These are phyloP conservation scores for Arnoldichthys spilopterus DNA, from an alignment of 2,797 vertebrate genomes.

Conservation along the genomic window DNA sequence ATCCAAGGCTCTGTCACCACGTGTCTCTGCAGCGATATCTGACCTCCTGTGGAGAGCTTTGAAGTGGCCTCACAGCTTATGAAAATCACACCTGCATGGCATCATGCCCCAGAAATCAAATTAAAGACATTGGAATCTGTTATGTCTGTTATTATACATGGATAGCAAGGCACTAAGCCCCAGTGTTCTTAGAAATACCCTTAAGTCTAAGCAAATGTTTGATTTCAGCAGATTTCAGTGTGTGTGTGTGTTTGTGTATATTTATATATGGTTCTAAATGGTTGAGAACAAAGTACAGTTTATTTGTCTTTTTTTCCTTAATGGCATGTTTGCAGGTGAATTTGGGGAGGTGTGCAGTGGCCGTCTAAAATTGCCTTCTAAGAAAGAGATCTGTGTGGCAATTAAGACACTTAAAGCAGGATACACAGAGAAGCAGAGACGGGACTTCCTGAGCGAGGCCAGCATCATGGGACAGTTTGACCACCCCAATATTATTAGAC, in stretches of 20 bases:
- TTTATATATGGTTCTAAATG: background rate
- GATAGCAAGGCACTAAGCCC: background rate
- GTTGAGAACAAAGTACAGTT: background rate
- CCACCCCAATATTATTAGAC: conserved; percentile 95
- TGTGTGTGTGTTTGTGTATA: too few species aligned
- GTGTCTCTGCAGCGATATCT: conserved; percentile 26
- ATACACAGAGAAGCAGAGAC: conserved; percentile 95
- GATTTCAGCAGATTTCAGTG: background rate
- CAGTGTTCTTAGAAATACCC: background rate
- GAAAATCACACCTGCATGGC: conserved; percentile 47
- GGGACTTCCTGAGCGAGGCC: conserved; percentile 95
- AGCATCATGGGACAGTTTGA: conserved; percentile 99
- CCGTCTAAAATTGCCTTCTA: conserved; percentile 91
- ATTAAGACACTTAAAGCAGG: conserved; percentile 98
- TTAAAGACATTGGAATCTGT: background rate
- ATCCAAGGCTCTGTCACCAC: conserved; percentile 64
- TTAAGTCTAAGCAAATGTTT: background rate
- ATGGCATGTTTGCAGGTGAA: conserved; percentile 79
- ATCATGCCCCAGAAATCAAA: background rate
- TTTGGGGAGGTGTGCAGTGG: conserved; percentile 98
- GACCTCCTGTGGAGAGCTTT: conserved; percentile 53
- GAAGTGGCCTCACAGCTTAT: conserved; percentile 58
- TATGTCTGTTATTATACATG: background rate
- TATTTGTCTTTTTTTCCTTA: background rate
- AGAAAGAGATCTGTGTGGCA: conserved; percentile 97